Evolutionary conservation across 2,113 vertebrate species (phyloP), one percentile per base, ranked within the genome.

Genomic region (Amphiprion ocellaris): DNA sequence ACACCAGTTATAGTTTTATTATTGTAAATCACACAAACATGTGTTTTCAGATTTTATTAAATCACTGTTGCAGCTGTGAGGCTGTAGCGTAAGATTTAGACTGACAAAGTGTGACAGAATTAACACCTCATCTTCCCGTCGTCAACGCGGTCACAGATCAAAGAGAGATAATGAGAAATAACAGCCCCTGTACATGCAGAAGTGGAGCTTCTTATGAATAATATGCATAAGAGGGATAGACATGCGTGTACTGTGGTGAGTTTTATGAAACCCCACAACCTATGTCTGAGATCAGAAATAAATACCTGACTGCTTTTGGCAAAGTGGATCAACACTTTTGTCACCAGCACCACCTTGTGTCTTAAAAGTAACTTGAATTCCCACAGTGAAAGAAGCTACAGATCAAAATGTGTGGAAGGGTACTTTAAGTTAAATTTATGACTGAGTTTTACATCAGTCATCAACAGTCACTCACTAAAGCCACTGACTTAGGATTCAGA

Each of bases 311-410:
- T 21, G 28, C n/a, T 17, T 15, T 24, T 64, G 26, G 11, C 12
- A 54, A 4, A 39, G 9, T 11, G 7, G 3, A 19, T 8, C 2
- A 9, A 60, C 24, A 62, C 2, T 17, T 46, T n/a, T 44, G 28
- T 46, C 17, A 47, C 59, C 26, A 74, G 59, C 77, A 59, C 60
- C 86, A 82, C 44, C 83, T 75, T n/a, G 68, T 63, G 75, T 58
- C 26, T 7, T 24, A 23, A 68, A 44, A 63, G 37, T 28, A 17
- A 5, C 1, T 12, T 74, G 10, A 16, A 64, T 37, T 26, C 39
- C 8, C n/a, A 46, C 3, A 50, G 5, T 53, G 15, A 44, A 11
- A 8, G 10, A 44, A 44, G 12, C 41, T 14, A 15, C 41, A 44
- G 14, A 14, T 1, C 26, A 16, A 37, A 37, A 37, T 47, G 15